Percentiles rank a stretch among this genome's conserved stretches.
Conservation (phyloP, 2,113 vertebrate species). For the Saccopteryx leptura region DNA sequence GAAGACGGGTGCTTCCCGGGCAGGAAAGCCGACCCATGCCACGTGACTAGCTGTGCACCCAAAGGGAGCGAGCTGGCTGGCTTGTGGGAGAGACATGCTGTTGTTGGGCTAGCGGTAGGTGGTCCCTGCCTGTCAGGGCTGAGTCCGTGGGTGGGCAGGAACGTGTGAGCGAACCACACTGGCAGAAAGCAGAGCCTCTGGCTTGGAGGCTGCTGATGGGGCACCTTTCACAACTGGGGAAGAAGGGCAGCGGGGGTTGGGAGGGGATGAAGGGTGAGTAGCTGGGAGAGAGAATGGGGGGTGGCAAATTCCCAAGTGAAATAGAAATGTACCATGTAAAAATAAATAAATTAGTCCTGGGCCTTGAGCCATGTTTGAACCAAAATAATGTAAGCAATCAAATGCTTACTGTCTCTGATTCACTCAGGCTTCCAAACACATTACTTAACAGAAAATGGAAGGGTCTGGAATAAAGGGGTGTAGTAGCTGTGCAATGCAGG, state of each 20-base stretch:
- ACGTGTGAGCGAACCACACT: background rate
- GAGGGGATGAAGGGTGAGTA: background rate
- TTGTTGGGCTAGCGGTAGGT: background rate
- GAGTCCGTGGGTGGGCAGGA: slow-evolving; percentile 52
- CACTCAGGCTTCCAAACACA: slow-evolving; percentile 47
- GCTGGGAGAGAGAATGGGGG: slow-evolving; percentile 14
- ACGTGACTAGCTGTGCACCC: background rate
- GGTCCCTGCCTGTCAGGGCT: background rate
- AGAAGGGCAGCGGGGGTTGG: background rate
- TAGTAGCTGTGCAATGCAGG: background rate
- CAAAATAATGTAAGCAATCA: slow-evolving; percentile 78
- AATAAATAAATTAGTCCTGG: slow-evolving; percentile 70
- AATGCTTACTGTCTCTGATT: slow-evolving; percentile 64
- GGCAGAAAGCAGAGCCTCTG: background rate
- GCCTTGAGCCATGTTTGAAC: slow-evolving; percentile 70
- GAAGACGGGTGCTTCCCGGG: background rate
- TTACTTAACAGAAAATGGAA: slow-evolving; percentile 62
- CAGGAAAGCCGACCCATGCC: background rate
- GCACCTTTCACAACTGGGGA: background rate
- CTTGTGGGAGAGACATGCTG: background rate
- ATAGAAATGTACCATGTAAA: slow-evolving; percentile 69
- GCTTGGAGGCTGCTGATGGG: slow-evolving; percentile 37
- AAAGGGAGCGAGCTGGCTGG: background rate
- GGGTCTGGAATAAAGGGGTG: background rate
- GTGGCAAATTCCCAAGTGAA: slow-evolving; percentile 63